Evolutionary conservation across 2,797 vertebrate genomes (phyloP).

Genomic region (Sebastes diaconus): DNA sequence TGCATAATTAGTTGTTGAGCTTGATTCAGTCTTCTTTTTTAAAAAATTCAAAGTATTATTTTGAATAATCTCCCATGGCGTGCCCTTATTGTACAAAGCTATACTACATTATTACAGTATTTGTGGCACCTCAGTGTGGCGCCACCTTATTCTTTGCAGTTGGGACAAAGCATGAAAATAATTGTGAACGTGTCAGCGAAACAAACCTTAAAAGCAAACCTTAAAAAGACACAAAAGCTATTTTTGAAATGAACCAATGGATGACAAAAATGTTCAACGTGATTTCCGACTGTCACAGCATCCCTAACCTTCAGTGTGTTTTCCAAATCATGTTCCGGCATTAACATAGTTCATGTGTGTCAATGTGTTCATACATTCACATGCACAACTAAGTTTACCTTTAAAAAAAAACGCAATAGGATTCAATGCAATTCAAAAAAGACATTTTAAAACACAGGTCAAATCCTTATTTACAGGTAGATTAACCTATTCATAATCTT

Average conservation of each 20-base stretch:
- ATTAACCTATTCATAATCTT: slow-evolving; percentile 34
- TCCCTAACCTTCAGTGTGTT: slow-evolving; percentile 46
- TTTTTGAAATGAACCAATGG: slow-evolving; percentile 50
- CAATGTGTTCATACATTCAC: slow-evolving; percentile 32
- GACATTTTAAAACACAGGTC: slow-evolving; percentile 46
- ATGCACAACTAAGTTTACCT: slow-evolving; percentile 41
- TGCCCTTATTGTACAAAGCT: slow-evolving; percentile 74
- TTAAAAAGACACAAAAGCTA: slow-evolving; percentile 13
- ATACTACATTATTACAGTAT: slow-evolving; percentile 71
- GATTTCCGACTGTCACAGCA: slow-evolving; percentile 43
- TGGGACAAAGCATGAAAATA: slow-evolving; percentile 76
- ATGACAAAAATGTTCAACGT: slow-evolving; percentile 47
- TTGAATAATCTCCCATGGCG: slow-evolving; percentile 59
- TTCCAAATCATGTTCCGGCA: slow-evolving; percentile 35
- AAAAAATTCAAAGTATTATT: slow-evolving; percentile 58
- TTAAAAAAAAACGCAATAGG: slow-evolving; percentile 54
- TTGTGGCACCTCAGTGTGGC: slow-evolving; percentile 60
- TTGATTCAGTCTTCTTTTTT: slow-evolving; percentile 57
- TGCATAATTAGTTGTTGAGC: slow-evolving; percentile 70
- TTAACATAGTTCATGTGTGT: slow-evolving; percentile 40
- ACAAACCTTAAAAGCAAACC: slow-evolving; percentile 34
- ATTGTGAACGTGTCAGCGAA: slow-evolving; percentile 63
- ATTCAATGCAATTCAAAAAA: slow-evolving; percentile 18
- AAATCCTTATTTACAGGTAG: slow-evolving; percentile 15
- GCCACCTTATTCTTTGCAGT: slow-evolving; percentile 68